These are phyloP conservation scores for Bombus haemorrhoidalis DNA, from an alignment of 1,140 invertebrate species.

Conservation along the genomic window DNA sequence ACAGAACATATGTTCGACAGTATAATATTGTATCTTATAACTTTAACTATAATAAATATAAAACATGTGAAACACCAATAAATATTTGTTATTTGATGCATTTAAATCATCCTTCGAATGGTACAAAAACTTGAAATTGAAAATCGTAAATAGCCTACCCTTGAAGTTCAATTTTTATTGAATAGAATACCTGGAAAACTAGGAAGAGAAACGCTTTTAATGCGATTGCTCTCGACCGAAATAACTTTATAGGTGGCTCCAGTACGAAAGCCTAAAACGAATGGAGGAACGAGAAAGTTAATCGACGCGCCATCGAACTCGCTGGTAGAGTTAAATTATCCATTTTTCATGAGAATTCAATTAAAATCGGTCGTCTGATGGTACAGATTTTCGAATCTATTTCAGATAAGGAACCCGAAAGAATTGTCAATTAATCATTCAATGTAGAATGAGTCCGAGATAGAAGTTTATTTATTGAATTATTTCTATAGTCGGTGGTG, in stretches of 20 bases:
- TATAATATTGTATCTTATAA: background rate
- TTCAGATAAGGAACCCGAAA: constrained; percentile 10
- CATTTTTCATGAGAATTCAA: constrained; percentile 72
- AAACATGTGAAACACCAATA: background rate
- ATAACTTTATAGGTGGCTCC: constrained; percentile 65
- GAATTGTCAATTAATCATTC: background rate
- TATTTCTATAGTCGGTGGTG: background rate
- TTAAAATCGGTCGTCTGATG: constrained; percentile 71
- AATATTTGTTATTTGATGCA: background rate
- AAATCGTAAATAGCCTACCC: constrained; percentile 36
- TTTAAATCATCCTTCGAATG: background rate
- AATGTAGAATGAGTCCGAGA: background rate
- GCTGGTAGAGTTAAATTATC: constrained; percentile 59
- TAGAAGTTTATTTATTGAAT: background rate
- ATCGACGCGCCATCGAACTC: constrained; percentile 44
- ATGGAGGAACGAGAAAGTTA: constrained; percentile 48
- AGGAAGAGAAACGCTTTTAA: constrained; percentile 47
- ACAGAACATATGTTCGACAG: no score
- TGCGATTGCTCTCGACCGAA: constrained; percentile 58
- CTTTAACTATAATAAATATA: background rate
- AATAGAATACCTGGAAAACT: constrained; percentile 38
- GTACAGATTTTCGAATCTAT: constrained; percentile 56
- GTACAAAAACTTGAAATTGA: background rate
- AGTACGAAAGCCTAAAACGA: constrained; percentile 60
- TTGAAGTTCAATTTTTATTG: constrained; percentile 11